Evolutionary conservation across 2,888 invertebrate genomes (phyloP).

Genomic region (Eupeodes luniger): DNA sequence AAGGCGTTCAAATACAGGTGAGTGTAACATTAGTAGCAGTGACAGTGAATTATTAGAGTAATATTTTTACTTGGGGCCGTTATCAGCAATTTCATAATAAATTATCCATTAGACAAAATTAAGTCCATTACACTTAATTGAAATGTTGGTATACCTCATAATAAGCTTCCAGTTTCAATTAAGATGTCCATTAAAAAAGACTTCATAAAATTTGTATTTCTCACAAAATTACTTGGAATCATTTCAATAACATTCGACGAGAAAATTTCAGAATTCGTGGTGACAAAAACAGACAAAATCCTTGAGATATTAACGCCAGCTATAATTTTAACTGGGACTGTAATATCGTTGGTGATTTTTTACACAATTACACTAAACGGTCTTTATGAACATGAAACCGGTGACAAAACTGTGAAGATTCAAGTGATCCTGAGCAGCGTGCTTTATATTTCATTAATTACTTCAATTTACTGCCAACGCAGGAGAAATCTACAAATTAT

Average conservation of each 20-base stretch:
- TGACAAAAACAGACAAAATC: neutral
- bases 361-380: neutral
- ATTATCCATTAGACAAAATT: neutral
- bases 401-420: neutral
- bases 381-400: neutral
- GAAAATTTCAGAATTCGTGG: neutral
- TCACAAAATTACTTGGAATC: neutral
- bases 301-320: neutral
- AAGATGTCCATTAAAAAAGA: neutral
- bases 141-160: neutral
- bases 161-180: neutral
- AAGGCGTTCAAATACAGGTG: neutral
- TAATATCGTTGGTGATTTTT: neutral
- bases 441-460: neutral
- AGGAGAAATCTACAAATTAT: neutral
- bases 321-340: neutral
- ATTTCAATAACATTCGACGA: neutral
- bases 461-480: neutral
- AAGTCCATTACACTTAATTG: neutral
- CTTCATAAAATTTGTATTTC: neutral
- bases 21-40: neutral
- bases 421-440: neutral
- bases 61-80: too few relatives aligned
- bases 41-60: too few relatives aligned
- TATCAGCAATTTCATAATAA: too few relatives aligned